Percentiles rank a stretch among this genome's conserved stretches.
Conservation (phyloP, 2,888 invertebrate species). For the Dermolepida albohirtum region DNA sequence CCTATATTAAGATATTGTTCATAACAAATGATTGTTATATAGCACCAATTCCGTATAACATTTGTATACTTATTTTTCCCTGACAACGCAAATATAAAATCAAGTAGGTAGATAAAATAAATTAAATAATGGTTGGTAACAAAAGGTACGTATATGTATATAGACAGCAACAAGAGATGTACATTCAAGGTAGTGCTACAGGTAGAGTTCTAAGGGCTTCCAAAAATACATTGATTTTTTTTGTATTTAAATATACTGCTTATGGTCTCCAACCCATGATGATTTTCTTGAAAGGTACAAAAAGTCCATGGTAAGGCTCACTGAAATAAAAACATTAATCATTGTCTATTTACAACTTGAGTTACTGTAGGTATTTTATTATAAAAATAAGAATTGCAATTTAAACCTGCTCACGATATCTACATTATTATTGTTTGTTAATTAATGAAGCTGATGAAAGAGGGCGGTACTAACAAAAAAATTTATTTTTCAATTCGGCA, state of each 20-base stretch:
- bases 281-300: constrained; percentile 83
- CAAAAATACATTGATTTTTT: no score
- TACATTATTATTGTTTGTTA: no score
- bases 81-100: not conserved
- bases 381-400: no score
- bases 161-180: not conserved
- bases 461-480: no score
- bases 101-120: no score
- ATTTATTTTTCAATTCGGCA: no score
- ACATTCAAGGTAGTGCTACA: not conserved
- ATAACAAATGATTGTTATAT: constrained; percentile 16
- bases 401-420: no score
- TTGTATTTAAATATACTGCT: constrained; percentile 44
- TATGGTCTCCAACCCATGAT: constrained; percentile 79
- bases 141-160: no score
- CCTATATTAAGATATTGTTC: constrained; percentile 30
- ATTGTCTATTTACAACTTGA: not conserved
- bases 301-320: constrained; percentile 75
- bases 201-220: no score
- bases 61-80: not conserved
- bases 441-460: no score
- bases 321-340: constrained; percentile 62
- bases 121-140: no score
- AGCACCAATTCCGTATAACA: constrained; percentile 30
- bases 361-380: no score